phyloP scores from a whole-genome alignment of 2,797 vertebrate genomes.

The Hapalemur alaotrensis region DNA sequence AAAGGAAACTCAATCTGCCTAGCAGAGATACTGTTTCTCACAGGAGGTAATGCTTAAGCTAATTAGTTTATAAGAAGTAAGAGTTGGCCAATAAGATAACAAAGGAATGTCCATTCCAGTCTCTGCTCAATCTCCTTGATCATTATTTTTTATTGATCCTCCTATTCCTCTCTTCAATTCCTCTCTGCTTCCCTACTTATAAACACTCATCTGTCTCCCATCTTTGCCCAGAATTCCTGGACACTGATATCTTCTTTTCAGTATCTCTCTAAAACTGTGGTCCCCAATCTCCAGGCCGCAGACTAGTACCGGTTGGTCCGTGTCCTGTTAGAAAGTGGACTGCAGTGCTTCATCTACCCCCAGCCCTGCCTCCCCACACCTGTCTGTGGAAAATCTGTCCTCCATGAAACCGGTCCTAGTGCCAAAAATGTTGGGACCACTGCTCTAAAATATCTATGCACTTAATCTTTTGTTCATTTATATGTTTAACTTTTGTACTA shows the following conservation, averaged over 20 bases:
- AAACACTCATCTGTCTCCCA: background rate
- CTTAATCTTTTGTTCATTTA: background rate
- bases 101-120: background rate
- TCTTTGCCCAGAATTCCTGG: background rate
- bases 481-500: background rate
- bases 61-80: background rate
- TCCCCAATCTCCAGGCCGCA: background rate
- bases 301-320: too few species aligned
- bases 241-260: background rate
- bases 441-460: background rate
- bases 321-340: too few species aligned
- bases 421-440: background rate
- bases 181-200: background rate
- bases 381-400: too few species aligned
- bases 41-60: background rate
- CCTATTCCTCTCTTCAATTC: background rate
- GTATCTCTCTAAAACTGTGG: background rate
- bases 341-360: too few species aligned
- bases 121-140: background rate
- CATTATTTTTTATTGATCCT: background rate
- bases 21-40: background rate
- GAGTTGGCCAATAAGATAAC: background rate
- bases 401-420: too few species aligned
- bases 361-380: too few species aligned
- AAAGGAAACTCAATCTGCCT: background rate